phyloP scores from a whole-genome alignment of 1,140 invertebrate species.

The Drosophila willistoni region DNA sequence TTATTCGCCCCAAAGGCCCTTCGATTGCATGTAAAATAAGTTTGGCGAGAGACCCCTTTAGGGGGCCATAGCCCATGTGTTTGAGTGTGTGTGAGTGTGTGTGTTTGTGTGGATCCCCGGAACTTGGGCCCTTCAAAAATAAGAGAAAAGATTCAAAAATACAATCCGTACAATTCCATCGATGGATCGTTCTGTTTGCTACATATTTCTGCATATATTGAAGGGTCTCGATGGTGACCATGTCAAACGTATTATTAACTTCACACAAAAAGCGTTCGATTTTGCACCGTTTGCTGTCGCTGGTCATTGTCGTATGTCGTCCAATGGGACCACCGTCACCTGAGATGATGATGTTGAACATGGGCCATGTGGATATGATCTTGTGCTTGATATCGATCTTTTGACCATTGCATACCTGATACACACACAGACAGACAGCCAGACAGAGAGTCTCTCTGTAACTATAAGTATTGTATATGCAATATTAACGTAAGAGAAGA shows the following conservation, averaged over 20 bases:
- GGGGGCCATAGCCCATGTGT: background rate
- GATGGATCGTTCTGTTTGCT: conserved; percentile 28
- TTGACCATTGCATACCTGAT: conserved; percentile 8
- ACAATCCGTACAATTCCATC: conserved; percentile 19
- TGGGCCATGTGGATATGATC: background rate
- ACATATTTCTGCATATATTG: conserved; percentile 81
- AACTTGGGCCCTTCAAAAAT: background rate
- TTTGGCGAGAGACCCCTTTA: background rate
- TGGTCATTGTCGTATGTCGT: conserved; percentile 72
- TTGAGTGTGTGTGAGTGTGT: background rate
- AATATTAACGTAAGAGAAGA: conserved; percentile 41
- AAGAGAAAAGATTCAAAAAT: background rate
- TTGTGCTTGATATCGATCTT: no score
- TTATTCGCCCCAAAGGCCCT: conserved; percentile 59
- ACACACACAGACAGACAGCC: no score
- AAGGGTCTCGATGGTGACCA: conserved; percentile 35
- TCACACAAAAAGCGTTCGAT: conserved; percentile 83
- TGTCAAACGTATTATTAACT: conserved; percentile 83
- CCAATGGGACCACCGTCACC: conserved; percentile 63
- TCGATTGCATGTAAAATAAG: conserved; percentile 45
- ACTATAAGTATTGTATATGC: conserved; percentile 1
- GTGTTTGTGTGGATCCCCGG: background rate
- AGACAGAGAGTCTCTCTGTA: background rate
- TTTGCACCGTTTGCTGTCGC: conserved; percentile 83
- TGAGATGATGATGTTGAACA: conserved; percentile 30